phyloP scores from a whole-genome alignment of 2,888 invertebrate species.

The Nineta flava region DNA sequence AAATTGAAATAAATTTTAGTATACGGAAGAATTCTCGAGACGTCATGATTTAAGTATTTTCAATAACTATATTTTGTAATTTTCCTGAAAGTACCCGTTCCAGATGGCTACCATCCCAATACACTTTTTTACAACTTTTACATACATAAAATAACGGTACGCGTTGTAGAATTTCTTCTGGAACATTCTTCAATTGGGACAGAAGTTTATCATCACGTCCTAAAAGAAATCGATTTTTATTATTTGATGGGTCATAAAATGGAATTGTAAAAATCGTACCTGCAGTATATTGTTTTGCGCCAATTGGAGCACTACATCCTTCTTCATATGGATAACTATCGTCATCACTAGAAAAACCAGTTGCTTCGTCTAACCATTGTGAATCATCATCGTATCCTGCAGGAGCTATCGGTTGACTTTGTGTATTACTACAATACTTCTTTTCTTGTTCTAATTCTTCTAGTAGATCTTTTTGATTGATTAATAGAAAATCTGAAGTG shows the following conservation, averaged over 20 bases:
- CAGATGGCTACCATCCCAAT: slow-evolving; percentile 42
- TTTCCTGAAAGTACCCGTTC: slow-evolving; percentile 21
- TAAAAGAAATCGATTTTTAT: no score
- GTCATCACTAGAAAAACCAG: slow-evolving; percentile 26
- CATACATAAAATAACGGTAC: slow-evolving; percentile 43
- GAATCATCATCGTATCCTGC: slow-evolving; percentile 12
- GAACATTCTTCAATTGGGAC: slow-evolving; percentile 19
- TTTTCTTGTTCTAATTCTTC: slow-evolving; percentile 18
- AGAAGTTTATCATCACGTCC: no score
- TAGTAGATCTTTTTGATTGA: slow-evolving; percentile 27
- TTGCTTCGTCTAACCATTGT: slow-evolving; percentile 22
- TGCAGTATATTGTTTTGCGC: not conserved
- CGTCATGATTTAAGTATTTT: no score
- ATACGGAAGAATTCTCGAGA: no score
- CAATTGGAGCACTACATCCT: slow-evolving; percentile 24
- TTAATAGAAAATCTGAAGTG: slow-evolving; percentile 28
- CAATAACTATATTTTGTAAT: slow-evolving; percentile 18
- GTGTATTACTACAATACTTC: not conserved
- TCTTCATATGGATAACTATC: slow-evolving; percentile 12
- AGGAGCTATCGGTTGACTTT: not conserved
- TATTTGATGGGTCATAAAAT: not conserved
- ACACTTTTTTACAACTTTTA: slow-evolving; percentile 56
- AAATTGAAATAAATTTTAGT: no score
- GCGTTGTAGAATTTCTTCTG: slow-evolving; percentile 24
- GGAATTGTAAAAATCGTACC: not conserved